Base-by-base conservation (phyloP, 2,888 invertebrate species). In the Odontocolon sp. region DNA sequence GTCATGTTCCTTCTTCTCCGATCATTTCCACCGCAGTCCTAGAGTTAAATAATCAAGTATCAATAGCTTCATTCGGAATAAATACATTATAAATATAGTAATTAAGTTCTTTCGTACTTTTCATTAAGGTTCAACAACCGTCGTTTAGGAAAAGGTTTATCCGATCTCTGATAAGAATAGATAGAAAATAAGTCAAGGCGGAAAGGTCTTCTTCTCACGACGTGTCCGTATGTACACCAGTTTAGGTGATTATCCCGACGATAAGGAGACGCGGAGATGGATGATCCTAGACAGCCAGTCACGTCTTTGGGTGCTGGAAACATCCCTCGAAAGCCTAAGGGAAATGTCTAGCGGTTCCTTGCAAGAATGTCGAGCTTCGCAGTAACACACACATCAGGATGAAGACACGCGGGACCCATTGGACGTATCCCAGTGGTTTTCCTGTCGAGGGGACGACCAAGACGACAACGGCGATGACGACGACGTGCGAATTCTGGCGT, bases 401-500 rank as follows among this genome's bases (percentile, higher is more conserved):
- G 42, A 26, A 47, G 33, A 57, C 56, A 28, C 21, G 26, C 21
- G 33, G 38, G 3, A 57, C 47, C 45, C 47, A 21, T 40, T 52
- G 14, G 21, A n/a, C 6, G 36, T 36, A 40, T 11, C 28, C 47
- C 42, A 33, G 9, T 18, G 50, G 28, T 64, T 64, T 57, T 66
- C n/a, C 16, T n/a, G 47, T 47, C 42, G 42, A 52, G 40, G 14
- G 42, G 16, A 33, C 21, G 6, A 36, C 38, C 40, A 64, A 36
- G 50, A 18, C 18, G 16, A 40, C 54, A 18, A 57, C 23, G 4
- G n/a, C n/a, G n/a, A n/a, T n/a, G n/a, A 42, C 28, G 59, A 61
- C 72, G 45, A 69, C 80, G 78, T 80, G 80, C 68, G 75, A 76
- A 61, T 61, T 54, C 47, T 26, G 69, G 16, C 57, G 66, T 72